phyloP scores from a whole-genome alignment of 2,797 vertebrate genomes.

The Diglossa cyanea region DNA sequence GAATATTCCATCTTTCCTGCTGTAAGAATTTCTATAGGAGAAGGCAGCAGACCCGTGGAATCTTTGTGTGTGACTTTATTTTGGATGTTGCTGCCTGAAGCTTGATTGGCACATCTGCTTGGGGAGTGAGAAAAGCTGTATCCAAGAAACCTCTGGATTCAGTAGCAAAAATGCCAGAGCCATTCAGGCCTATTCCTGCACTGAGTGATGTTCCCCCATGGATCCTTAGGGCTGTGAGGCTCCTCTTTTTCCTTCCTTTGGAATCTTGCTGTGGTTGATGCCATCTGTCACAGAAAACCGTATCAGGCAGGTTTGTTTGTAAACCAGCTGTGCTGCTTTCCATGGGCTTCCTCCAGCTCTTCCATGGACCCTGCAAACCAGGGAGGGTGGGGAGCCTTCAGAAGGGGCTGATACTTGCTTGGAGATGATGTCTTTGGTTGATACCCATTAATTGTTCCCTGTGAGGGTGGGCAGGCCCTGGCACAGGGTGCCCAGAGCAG shows the following conservation, averaged over 20 bases:
- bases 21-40: background rate
- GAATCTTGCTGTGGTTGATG: background rate
- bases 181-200: background rate
- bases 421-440: background rate
- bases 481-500: background rate
- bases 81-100: background rate
- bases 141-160: background rate
- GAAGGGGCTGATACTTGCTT: background rate
- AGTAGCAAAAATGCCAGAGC: background rate
- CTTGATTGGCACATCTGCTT: background rate
- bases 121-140: background rate
- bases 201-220: background rate
- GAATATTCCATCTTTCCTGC: background rate
- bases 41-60: background rate
- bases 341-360: background rate
- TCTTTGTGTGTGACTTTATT: accelerated
- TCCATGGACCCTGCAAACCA: background rate
- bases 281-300: accelerated
- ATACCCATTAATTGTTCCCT: background rate
- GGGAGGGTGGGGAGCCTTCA: background rate
- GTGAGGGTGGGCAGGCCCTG: accelerated
- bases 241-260: background rate
- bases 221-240: background rate
- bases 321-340: background rate
- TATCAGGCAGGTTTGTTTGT: background rate